Percentiles rank a stretch among this genome's conserved stretches.
Conservation (phyloP, 2,797 vertebrate genomes). For the Characodon lateralis region DNA sequence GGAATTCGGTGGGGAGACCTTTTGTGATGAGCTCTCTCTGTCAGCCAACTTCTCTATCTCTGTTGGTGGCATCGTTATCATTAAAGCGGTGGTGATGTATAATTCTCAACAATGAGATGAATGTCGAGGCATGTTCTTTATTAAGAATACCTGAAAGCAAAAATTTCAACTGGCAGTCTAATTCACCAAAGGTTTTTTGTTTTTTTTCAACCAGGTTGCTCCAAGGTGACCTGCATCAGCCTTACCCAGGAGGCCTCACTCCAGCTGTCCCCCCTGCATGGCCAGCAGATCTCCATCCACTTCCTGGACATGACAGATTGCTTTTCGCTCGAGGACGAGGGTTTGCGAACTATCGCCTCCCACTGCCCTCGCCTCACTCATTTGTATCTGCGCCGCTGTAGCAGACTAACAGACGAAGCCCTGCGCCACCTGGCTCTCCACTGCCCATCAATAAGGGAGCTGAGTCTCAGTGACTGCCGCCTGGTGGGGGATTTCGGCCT, state of each 20-base stretch:
- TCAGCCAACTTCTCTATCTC: too few relatives aligned
- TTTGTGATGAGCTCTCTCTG: too few relatives aligned
- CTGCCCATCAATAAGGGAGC: constrained; percentile 90
- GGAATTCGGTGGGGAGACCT: too few relatives aligned
- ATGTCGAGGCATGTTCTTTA: not conserved
- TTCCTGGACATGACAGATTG: constrained; percentile 99
- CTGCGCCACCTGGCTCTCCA: constrained; percentile 94
- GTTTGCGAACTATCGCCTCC: constrained; percentile 93
- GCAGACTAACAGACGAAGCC: constrained; percentile 93
- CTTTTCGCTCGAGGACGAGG: constrained; percentile 96
- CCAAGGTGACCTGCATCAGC: constrained; percentile 98
- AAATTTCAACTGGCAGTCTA: not conserved
- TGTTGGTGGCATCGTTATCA: too few relatives aligned
- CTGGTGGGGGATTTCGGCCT: constrained; percentile 94
- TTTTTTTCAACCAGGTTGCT: constrained; percentile 84
- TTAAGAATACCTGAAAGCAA: not conserved
- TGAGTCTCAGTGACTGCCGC: constrained; percentile 96
- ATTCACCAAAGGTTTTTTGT: not conserved
- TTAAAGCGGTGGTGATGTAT: not conserved
- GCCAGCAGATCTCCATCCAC: constrained; percentile 96
- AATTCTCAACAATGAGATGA: not conserved
- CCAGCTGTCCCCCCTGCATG: constrained; percentile 91
- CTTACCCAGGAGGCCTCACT: constrained; percentile 91
- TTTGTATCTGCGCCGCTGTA: constrained; percentile 94
- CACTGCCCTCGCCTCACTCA: constrained; percentile 97